Conservation (phyloP, 37 sponge, comb jelly and placozoan genomes). For the Tethya wilhelma region DNA sequence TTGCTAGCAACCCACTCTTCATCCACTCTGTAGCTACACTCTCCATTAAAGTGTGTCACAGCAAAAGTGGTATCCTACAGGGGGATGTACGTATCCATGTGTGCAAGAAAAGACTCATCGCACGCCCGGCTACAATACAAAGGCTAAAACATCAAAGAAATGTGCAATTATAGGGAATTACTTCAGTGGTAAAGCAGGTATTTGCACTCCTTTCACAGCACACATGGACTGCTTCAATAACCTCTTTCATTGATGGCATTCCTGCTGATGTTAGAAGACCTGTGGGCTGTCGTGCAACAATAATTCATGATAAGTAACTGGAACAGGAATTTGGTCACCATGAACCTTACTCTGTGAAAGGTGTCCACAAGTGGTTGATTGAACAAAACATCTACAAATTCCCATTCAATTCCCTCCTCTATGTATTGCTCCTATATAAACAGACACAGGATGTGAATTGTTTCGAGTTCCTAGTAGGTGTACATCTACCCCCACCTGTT, state of each 20-base stretch:
- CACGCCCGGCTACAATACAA: no score
- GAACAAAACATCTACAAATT: constrained; percentile 5
- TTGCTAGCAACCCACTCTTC: constrained; percentile 5
- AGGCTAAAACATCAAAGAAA: no score
- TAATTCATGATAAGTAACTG: background rate
- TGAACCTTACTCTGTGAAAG: constrained; percentile 23
- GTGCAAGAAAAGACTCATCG: background rate
- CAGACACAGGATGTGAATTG: background rate
- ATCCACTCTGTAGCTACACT: background rate
- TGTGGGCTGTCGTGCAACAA: background rate
- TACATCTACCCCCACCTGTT: constrained; percentile 37
- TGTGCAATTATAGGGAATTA: background rate
- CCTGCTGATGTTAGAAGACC: background rate
- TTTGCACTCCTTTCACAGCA: background rate
- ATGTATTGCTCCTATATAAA: constrained; percentile 30
- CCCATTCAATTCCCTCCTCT: constrained; percentile 54
- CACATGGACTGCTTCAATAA: background rate
- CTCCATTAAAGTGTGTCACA: constrained; percentile 29
- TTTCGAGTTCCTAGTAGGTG: background rate
- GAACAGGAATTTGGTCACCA: background rate
- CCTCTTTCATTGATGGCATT: background rate
- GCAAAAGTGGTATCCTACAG: background rate
- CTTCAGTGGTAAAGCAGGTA: constrained; percentile 5
- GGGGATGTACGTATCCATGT: background rate
- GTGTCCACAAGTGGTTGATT: constrained; percentile 13